Base-by-base conservation (phyloP, 1,140 invertebrate genomes). In the Danaus plexippus region DNA sequence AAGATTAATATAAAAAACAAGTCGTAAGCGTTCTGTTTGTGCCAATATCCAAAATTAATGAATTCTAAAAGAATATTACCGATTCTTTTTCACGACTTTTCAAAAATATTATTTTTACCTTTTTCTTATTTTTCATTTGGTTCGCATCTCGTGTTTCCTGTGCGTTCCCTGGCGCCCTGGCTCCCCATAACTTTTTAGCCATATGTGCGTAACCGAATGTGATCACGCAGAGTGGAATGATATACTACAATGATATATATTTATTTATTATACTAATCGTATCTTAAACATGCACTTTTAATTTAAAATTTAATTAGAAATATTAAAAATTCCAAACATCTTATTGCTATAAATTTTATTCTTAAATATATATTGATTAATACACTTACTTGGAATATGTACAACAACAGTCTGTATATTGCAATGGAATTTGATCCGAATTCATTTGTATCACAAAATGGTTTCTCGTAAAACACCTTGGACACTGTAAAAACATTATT, bases 151-250 rank as follows among this genome's bases (percentile, higher is more conserved):
- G 81, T 1, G 88, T 90, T 68, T 93, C 91, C 68, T 94, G 90
- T 1, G 92, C 92, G 66, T 93, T 93, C 1, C 94, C 94, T 0
- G 94, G 94, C 0, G 93, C 91, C 15, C 89, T 88, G 0, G 91
- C 91, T 2, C 93, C 92, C 93, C 93, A 95, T 22, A 96, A 83
- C 55, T 91, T 89, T 54, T 92, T 87, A 0, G 90, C 92, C 90
- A 95, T 94, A 61, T 93, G 88, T n/a, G 89, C 89, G 77, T 96
- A 96, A 1, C 93, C 93, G 64, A 90, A 94, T 15, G 91, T 92
- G 68, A 96, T 95, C 49, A 95, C 90, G 53, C 89, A 89, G 22
- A 95, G 87, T 1, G 94, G 94, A 18, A 92, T 90, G 43, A 94
- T 79, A 78, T 95, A 96, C 87, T 95, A 92, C 90, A 73, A 63